Evolutionary conservation across 1,140 invertebrate species (phyloP), one percentile per base, ranked within the genome.

Genomic region (Trinorchestia longiramus): DNA sequence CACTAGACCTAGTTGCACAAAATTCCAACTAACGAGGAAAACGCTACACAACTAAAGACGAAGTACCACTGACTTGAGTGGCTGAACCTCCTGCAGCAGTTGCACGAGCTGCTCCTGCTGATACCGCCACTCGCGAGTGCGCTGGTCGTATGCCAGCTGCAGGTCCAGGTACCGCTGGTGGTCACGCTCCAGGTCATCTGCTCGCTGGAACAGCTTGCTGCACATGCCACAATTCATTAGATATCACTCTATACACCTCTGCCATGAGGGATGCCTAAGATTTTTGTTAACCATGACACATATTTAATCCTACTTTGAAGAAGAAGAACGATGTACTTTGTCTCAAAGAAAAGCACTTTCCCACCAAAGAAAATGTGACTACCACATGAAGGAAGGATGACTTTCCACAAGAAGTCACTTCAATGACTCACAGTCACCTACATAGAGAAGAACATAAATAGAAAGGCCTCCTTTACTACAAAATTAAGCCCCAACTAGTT

Each of bases 141-240:
- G 87, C 42, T 96, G 95, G 90, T 96, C 95, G 44, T 96, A 96
- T 42, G 95, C 95, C 47, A 96, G 90, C 41, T 96, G 95, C n/a
- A 96, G 95, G 41, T 96, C 95, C 87, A 96, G 87, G 90, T 96
- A 53, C 41, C 57, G 87, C 45, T 96, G 77, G 42, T 96, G 44
- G 43, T 96, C 95, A 3, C 88, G 77, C 47, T 95, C 95, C 42
- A 95, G 44, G 44, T 95, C 95, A 87, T 43, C 87, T 42, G 87
- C 88, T n/a, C 57, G 57, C 41, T 96, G 87, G 28, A 91, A 53
- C 41, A 96, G 87, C 90, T 96, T 96, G 41, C 95, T 96, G 53
- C 57, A 95, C 62, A 77, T 36, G 36, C 1, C 8, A 77, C 62
- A 77, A 77, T 77, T 77, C 62, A 77, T 28, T 77, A 19, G 15